phyloP scores from a whole-genome alignment of 2,113 vertebrate genomes.

The Lophotis ruficrista region DNA sequence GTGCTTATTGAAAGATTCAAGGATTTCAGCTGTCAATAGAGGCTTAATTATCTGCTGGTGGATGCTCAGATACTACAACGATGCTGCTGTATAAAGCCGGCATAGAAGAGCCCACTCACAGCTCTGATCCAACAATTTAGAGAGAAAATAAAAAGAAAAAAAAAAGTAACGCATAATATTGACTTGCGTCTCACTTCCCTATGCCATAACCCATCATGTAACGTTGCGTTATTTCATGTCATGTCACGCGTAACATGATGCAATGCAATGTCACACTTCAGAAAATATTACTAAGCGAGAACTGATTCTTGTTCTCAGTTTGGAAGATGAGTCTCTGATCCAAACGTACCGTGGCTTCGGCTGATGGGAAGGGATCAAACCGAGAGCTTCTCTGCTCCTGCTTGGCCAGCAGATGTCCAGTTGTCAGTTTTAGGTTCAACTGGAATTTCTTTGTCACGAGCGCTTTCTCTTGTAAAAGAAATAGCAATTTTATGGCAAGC shows the following conservation, averaged over 20 bases:
- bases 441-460: constrained; percentile 13
- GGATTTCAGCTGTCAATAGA: constrained; percentile 56
- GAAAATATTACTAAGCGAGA: constrained; percentile 27
- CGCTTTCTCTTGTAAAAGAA: constrained; percentile 45
- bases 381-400: not conserved
- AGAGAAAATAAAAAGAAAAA: not conserved
- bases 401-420: constrained; percentile 44
- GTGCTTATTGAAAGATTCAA: constrained; percentile 52
- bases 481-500: constrained; percentile 48
- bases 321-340: not conserved
- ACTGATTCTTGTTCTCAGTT: not conserved
- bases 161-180: not conserved
- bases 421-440: constrained; percentile 31
- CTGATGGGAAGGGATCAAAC: constrained; percentile 14
- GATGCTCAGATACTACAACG: constrained; percentile 10
- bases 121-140: constrained; percentile 5
- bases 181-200: not conserved
- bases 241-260: not conserved
- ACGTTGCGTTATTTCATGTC: not conserved
- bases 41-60: constrained; percentile 49
- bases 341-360: not conserved
- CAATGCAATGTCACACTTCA: constrained; percentile 40
- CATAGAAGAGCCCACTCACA: not conserved
- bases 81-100: constrained; percentile 13
- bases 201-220: constrained; percentile 37